phyloP scores from a whole-genome alignment of 1,140 invertebrate genomes.

The Drosophila varians region DNA sequence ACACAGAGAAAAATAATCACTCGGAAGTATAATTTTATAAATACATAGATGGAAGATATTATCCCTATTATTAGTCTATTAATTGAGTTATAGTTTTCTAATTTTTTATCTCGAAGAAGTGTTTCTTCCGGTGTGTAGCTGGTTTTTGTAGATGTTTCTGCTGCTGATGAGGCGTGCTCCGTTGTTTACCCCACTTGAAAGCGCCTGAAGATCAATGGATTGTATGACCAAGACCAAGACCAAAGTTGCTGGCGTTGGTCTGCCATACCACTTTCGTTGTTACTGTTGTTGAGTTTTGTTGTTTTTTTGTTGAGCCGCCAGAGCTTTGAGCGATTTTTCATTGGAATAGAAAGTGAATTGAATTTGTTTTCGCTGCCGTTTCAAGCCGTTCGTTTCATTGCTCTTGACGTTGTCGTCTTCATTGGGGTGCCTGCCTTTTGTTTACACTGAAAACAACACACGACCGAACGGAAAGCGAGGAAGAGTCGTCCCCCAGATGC shows the following conservation, averaged over 20 bases:
- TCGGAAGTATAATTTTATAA: not conserved
- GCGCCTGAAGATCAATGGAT: constrained; percentile 73
- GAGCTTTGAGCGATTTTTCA: constrained; percentile 81
- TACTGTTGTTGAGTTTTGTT: constrained; percentile 69
- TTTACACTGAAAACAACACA: constrained; percentile 64
- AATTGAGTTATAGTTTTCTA: not conserved
- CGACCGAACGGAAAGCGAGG: constrained; percentile 22
- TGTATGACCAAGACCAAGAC: constrained; percentile 59
- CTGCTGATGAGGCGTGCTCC: constrained; percentile 71
- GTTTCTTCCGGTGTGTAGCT: constrained; percentile 2
- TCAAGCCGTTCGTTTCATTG: constrained; percentile 48
- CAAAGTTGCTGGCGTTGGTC: constrained; percentile 57
- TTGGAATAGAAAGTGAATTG: constrained; percentile 83
- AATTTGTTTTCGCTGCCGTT: constrained; percentile 64
- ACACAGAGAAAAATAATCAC: constrained; percentile 11
- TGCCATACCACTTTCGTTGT: constrained; percentile 82
- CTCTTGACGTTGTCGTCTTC: constrained; percentile 65
- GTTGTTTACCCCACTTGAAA: constrained; percentile 68
- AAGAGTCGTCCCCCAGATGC: constrained; percentile 5
- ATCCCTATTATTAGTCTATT: not conserved
- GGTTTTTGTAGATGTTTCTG: constrained; percentile 44
- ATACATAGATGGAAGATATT: too few species aligned
- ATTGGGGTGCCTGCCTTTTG: constrained; percentile 40
- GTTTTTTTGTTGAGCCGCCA: constrained; percentile 36
- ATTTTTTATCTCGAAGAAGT: not conserved